phyloP scores from a whole-genome alignment of 2,113 vertebrate genomes.

The Ariopsis seemanni region DNA sequence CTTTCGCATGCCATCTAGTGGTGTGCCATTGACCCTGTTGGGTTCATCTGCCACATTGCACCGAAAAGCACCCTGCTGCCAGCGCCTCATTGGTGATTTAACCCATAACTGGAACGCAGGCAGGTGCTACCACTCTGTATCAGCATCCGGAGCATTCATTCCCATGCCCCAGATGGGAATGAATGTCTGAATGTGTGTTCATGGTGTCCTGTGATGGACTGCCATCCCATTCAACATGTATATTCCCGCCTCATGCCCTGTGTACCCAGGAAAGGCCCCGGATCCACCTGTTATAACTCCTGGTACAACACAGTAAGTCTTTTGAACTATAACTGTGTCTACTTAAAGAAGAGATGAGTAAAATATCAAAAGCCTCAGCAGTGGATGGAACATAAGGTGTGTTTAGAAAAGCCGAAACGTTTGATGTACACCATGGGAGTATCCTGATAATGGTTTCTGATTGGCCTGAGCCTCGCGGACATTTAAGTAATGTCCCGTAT shows the following conservation, averaged over 20 bases:
- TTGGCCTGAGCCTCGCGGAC: neutral
- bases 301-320: neutral
- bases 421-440: neutral
- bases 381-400: slow-evolving; percentile 28
- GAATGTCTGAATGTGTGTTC: neutral
- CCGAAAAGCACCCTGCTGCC: no score
- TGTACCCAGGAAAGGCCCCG: neutral
- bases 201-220: neutral
- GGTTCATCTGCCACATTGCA: no score
- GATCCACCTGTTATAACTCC: neutral
- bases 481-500: slow-evolving; percentile 31
- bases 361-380: slow-evolving; percentile 30
- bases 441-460: slow-evolving; percentile 12
- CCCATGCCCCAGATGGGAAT: neutral
- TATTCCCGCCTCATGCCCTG: neutral
- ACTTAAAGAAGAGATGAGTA: slow-evolving; percentile 42
- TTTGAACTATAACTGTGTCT: neutral
- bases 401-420: neutral
- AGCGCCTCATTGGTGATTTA: no score
- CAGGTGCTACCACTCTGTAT: no score
- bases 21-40: no score
- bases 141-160: no score
- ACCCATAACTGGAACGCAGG: no score
- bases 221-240: neutral
- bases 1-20: no score